Evolutionary conservation across 1,140 invertebrate species (phyloP), one percentile per base, ranked within the genome.

Genomic region (Oedothorax gibbosus): DNA sequence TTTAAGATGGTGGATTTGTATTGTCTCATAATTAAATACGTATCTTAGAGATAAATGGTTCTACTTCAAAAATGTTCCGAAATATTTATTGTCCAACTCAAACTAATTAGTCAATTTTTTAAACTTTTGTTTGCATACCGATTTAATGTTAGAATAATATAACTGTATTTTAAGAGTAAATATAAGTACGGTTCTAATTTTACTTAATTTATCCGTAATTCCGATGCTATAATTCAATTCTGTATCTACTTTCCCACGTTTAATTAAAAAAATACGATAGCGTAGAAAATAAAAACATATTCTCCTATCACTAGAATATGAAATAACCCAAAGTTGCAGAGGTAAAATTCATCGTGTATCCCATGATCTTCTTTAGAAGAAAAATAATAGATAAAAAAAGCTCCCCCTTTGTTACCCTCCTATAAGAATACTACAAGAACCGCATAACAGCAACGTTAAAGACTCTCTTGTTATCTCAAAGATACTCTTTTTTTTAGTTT

Each of bases 361-460:
- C 35, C 35, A 35, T 35, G 35, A 35, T 35, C 35, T 35, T 35
- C 35, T 35, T 35, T 35, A 35, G 35, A 35, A 35, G 35, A 5
- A 35, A 35, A 35, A 35, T 2, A 35, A 35, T 35, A 35, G 35
- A 35, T 35, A 35, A 35, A 35, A n/a, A 71, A 71, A 71, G 49
- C 15, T 53, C 5, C 35, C 35, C 5, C 49, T 71, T 71, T 20
- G 69, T 53, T 69, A n/a, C n/a, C 10, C 49, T 11, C 49, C 69
- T 51, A 53, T 71, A 71, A 71, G 69, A 71, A 71, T 71, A 71
- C 69, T 71, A 71, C 51, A 71, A 21, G 69, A 20, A n/a, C n/a
- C 14, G 50, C 50, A 20, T 71, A 79, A 68, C n/a, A 68, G 62
- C 56, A 54, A 65, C 64, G 62, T 66, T 79, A 79, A 79, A n/a